Conservation (phyloP, 2,113 vertebrate species). For the Ceyx cyanopectus region DNA sequence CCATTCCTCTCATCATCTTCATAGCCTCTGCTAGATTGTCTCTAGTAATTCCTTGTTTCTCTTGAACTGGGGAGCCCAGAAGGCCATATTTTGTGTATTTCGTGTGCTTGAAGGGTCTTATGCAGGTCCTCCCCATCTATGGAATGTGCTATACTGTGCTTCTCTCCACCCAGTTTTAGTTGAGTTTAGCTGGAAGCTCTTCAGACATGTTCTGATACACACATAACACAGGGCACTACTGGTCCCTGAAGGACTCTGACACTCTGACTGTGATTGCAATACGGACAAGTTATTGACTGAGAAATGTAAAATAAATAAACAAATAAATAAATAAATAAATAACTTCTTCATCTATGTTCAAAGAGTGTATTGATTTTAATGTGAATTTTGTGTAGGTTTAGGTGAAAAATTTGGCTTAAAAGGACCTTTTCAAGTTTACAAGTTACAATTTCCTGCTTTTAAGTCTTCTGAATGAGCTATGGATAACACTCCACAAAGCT, state of each 20-base stretch:
- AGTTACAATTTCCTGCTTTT: not conserved
- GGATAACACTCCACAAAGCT: not conserved
- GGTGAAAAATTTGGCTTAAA: not conserved
- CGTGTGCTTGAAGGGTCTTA: not conserved
- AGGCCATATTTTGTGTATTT: not conserved
- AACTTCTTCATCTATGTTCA: not conserved
- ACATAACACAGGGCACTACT: not conserved
- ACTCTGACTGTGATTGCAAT: not conserved
- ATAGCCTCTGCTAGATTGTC: not conserved
- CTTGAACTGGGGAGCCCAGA: not conserved
- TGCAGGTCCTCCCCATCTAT: not conserved
- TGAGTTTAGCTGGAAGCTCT: not conserved
- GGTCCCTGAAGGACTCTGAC: not conserved
- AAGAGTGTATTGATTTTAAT: not conserved
- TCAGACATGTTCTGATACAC: not conserved
- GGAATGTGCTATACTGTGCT: not conserved
- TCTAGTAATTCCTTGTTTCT: not conserved
- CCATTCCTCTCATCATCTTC: not conserved
- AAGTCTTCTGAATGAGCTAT: not conserved
- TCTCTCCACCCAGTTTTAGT: not conserved
- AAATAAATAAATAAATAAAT: not conserved
- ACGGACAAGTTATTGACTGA: not conserved
- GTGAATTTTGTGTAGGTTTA: not conserved
- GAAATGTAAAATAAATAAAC: too few species aligned
- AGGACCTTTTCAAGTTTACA: not conserved